phyloP scores from a whole-genome alignment of 2,113 vertebrate species.

The Hymenochirus boettgeri region DNA sequence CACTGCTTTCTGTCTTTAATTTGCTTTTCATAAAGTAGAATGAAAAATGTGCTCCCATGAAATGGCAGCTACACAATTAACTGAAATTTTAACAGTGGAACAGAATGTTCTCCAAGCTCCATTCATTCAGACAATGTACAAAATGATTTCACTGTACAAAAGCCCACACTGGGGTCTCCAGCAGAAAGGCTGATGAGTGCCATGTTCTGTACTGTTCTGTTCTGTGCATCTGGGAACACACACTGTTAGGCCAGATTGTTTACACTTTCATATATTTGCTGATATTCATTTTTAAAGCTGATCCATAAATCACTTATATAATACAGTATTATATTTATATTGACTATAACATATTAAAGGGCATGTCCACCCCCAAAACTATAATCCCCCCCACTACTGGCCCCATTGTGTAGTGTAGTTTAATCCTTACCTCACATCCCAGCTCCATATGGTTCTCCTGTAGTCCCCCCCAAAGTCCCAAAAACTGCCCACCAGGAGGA shows the following conservation, averaged over 20 bases:
- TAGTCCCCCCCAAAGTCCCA: too few species aligned
- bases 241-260: conserved; percentile 25
- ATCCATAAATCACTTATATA: too few species aligned
- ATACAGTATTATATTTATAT: too few species aligned
- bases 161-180: conserved; percentile 27
- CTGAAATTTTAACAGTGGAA: conserved; percentile 11
- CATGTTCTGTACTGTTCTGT: conserved; percentile 10
- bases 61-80: conserved; percentile 11
- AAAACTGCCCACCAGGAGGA: too few species aligned
- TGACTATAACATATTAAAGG: too few species aligned
- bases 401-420: too few species aligned
- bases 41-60: conserved; percentile 5
- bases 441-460: too few species aligned
- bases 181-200: conserved; percentile 17
- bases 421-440: too few species aligned
- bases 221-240: conserved; percentile 29
- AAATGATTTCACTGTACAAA: conserved; percentile 21
- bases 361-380: too few species aligned
- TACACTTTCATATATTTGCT: too few species aligned
- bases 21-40: conserved; percentile 2
- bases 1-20: background rate
- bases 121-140: conserved; percentile 27
- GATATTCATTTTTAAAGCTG: too few species aligned
- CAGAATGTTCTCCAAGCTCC: conserved; percentile 5
- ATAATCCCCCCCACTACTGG: too few species aligned